Base-by-base conservation (phyloP, 2,888 invertebrate genomes). In the Sepioteuthis lessoniana region DNA sequence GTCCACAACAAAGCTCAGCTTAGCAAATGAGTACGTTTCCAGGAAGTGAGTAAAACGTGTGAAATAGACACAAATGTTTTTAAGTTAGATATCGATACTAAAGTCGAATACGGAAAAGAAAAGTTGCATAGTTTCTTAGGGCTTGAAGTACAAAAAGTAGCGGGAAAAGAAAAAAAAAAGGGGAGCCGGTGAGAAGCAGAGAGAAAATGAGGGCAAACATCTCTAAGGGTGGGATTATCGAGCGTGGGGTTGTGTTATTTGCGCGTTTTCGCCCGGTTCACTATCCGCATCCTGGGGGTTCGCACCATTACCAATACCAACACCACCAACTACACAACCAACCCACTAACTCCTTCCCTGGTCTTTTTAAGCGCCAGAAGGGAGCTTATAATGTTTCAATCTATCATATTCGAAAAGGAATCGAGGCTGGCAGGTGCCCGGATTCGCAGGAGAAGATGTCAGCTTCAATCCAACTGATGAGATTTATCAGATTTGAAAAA, bases 401-500 rank as follows among this genome's bases (percentile, higher is more conserved):
- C 76, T 76, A 76, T 76, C 76, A 76, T 76, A n/a, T 76, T 76
- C 76, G 76, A 13, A 16, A 35, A 76, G n/a, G 76, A 76, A 76
- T 76, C 76, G 76, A 76, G 76, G n/a, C 76, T 76, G 76, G 76
- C 76, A 76, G 76, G n/a, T 76, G 76, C 76, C 76, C 76, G 76
- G 76, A 76, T 76, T 76, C 76, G 76, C 76, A 76, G n/a, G 76
- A n/a, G 76, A 76, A 76, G 0, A 76, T 19, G 76, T 76, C 76
- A 76, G 76, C n/a, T 76, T 76, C 16, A 76, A 76, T 76, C 76
- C 76, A 35, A 76, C 35, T n/a, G n/a, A 35, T 3, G 76, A 76
- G 76, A 76, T 76, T 76, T 76, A 76, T 76, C 76, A 76, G 76
- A 76, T 76, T 76, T 76, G 42, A 16, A 76, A n/a, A 76, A 76